phyloP scores from a whole-genome alignment of 2,888 invertebrate genomes.

The Coecobrya sp. region DNA sequence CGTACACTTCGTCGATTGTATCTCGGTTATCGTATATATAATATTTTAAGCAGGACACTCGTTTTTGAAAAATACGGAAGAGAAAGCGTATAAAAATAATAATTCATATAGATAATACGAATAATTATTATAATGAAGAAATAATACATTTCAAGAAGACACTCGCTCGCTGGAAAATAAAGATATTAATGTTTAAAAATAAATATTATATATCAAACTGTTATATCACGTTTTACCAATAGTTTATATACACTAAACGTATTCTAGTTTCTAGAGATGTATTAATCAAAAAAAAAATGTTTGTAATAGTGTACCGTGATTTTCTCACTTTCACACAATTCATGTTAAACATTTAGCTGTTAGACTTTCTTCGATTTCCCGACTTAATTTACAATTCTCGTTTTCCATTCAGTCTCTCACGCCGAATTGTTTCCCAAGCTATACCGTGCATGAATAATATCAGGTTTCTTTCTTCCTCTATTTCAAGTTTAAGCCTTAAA shows the following conservation, averaged over 20 bases:
- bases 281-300: neutral
- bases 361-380: neutral
- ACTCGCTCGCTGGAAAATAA: conserved; percentile 45
- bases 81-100: neutral
- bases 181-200: conserved; percentile 17
- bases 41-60: conserved; percentile 10
- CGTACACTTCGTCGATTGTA: conserved; percentile 17
- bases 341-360: neutral
- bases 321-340: too few relatives aligned
- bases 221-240: conserved; percentile 17
- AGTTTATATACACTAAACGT: neutral
- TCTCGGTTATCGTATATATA: conserved; percentile 1
- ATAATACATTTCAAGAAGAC: conserved; percentile 57
- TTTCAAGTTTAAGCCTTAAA: neutral
- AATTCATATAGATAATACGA: neutral
- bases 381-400: neutral
- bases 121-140: conserved; percentile 4
- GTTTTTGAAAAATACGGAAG: neutral
- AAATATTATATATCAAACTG: conserved; percentile 4
- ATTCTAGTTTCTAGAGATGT: neutral
- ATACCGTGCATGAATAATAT: neutral
- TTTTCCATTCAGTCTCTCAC: neutral
- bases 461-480: neutral
- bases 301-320: neutral
- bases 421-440: neutral